Evolutionary conservation across 1,140 invertebrate species (phyloP).

Genomic region (Danaus plexippus): DNA sequence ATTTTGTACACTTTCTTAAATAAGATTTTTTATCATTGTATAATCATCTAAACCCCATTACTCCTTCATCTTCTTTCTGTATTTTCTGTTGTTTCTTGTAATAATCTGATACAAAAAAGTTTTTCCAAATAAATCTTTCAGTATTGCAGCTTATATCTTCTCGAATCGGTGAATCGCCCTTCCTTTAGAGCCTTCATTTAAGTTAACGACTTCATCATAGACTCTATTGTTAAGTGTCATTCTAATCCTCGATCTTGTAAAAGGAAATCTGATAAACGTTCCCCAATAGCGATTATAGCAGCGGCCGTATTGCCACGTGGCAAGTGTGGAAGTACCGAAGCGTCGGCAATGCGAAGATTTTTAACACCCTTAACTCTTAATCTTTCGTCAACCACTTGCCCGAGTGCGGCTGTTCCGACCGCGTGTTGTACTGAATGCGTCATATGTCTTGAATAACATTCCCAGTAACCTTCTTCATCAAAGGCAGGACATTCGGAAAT

Average conservation of each 20-base stretch:
- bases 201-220: background rate
- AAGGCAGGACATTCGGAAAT: conserved; percentile 25
- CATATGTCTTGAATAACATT: conserved; percentile 57
- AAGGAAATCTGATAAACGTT: conserved; percentile 76
- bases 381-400: conserved; percentile 31
- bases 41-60: too few species aligned
- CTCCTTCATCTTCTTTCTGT: too few species aligned
- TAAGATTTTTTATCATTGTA: too few species aligned
- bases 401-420: conserved; percentile 37
- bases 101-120: too few species aligned
- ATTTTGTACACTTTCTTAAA: too few species aligned
- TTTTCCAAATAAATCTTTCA: too few species aligned
- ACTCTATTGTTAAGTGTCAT: background rate
- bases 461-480: conserved; percentile 50
- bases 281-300: conserved; percentile 58
- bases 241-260: conserved; percentile 25
- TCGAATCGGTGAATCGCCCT: too few species aligned
- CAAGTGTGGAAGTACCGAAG: conserved; percentile 50
- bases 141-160: too few species aligned
- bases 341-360: conserved; percentile 63
- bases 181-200: too few species aligned
- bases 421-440: conserved; percentile 68
- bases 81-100: too few species aligned
- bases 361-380: conserved; percentile 55
- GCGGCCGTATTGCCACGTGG: conserved; percentile 55